Evolutionary conservation across 2,888 invertebrate species (phyloP).

Genomic region (Scelioninae gen. 1): DNA sequence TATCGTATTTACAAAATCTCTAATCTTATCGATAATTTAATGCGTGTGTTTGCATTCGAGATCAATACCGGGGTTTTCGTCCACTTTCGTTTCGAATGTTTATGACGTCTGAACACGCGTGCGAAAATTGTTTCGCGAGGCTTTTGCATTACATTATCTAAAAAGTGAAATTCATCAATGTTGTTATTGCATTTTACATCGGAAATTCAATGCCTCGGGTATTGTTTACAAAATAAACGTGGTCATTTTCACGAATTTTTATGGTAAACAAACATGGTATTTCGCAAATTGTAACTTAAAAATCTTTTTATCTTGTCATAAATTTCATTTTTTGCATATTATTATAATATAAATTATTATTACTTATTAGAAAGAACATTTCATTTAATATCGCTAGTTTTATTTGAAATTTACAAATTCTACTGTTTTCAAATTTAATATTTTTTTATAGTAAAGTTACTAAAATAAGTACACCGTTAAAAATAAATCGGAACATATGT

Average conservation of each 20-base stretch:
- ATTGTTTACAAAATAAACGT: background rate
- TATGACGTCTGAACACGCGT: background rate
- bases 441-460: too few species aligned
- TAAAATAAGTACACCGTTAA: too few species aligned
- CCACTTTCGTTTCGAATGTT: slow-evolving; percentile 29
- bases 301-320: too few species aligned
- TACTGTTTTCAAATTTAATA: too few species aligned
- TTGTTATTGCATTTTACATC: background rate
- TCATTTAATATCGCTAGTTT: too few species aligned
- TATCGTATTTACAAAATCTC: slow-evolving; percentile 50
- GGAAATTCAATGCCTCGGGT: background rate
- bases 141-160: background rate
- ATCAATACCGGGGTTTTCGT: slow-evolving; percentile 38
- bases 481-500: too few species aligned
- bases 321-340: too few species aligned
- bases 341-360: too few species aligned
- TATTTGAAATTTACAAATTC: too few species aligned
- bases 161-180: slow-evolving; percentile 9
- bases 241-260: background rate
- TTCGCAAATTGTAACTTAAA: too few species aligned
- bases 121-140: slow-evolving; percentile 10
- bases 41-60: slow-evolving; percentile 43
- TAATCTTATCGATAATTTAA: slow-evolving; percentile 59
- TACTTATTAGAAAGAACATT: too few species aligned
- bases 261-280: background rate